Percentiles rank a stretch among this genome's conserved stretches.
These are phyloP conservation scores for Mastigias papua DNA, from an alignment of 30 jellyfish, hydroid and myxozoan species.

Conservation along the genomic window DNA sequence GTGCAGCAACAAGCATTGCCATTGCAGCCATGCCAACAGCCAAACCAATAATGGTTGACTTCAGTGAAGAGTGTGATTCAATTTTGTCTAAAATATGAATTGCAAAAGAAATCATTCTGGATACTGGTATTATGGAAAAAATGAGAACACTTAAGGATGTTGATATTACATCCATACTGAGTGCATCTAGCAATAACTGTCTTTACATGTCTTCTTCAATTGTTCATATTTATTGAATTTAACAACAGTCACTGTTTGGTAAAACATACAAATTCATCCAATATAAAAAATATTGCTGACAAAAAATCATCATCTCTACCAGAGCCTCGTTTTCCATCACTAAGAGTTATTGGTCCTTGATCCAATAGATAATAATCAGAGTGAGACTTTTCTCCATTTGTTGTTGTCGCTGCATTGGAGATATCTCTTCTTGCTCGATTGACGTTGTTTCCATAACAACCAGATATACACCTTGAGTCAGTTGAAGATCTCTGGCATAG, in stretches of 20 bases:
- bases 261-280: no score
- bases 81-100: background rate
- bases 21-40: background rate
- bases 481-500: constrained; percentile 36
- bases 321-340: background rate
- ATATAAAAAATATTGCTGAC: no score
- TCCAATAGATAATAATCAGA: background rate
- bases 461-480: constrained; percentile 24
- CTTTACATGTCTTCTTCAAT: no score
- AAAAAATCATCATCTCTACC: background rate
- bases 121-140: no score
- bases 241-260: no score
- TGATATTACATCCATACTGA: no score
- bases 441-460: constrained; percentile 60
- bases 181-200: no score
- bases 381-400: background rate
- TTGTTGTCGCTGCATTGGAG: background rate
- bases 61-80: background rate
- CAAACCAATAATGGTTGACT: background rate
- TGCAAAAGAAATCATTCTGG: no score
- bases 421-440: constrained; percentile 18
- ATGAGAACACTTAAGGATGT: no score
- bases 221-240: no score
- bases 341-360: background rate
- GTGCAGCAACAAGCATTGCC: background rate